phyloP scores from a whole-genome alignment of 92 coral and sea anemone species.

The Parazoanthus atlanticus region DNA sequence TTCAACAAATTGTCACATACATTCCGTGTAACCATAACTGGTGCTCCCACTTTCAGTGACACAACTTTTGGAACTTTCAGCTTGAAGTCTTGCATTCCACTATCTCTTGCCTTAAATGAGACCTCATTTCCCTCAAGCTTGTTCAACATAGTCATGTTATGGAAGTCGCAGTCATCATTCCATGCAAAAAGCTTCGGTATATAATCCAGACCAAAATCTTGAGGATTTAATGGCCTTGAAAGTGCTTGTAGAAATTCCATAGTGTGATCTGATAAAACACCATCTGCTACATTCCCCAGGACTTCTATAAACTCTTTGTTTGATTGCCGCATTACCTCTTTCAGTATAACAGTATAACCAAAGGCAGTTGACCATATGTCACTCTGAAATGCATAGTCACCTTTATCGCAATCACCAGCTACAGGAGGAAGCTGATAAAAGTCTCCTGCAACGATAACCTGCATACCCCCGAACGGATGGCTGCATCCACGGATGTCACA shows the following conservation, averaged over 20 bases:
- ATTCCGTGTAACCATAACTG: slow-evolving; percentile 55
- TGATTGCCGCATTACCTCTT: slow-evolving; percentile 14
- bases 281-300: slow-evolving; percentile 34
- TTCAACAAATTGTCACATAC: slow-evolving; percentile 23
- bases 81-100: slow-evolving; percentile 38
- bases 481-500: slow-evolving; percentile 50
- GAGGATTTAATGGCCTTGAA: slow-evolving; percentile 42
- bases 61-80: slow-evolving; percentile 43
- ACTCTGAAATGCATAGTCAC: slow-evolving; percentile 58
- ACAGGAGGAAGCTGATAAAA: slow-evolving; percentile 69
- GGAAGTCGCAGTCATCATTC: slow-evolving; percentile 64
- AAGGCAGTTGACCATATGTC: slow-evolving; percentile 51
- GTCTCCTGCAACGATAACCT: slow-evolving; percentile 67
- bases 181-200: slow-evolving; percentile 56
- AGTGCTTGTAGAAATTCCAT: slow-evolving; percentile 20
- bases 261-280: slow-evolving; percentile 16
- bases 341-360: slow-evolving; percentile 52
- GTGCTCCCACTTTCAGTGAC: slow-evolving; percentile 50
- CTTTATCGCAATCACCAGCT: slow-evolving; percentile 34
- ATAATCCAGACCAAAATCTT: slow-evolving; percentile 42
- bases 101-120: slow-evolving; percentile 42
- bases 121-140: slow-evolving; percentile 37
- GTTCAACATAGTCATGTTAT: slow-evolving; percentile 42
- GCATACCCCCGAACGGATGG: slow-evolving; percentile 7
- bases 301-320: slow-evolving; percentile 53